Evolutionary conservation across 2,888 invertebrate genomes (phyloP), one percentile per base, ranked within the genome.

Genomic region (Poecilobothrus nobilitatus): DNA sequence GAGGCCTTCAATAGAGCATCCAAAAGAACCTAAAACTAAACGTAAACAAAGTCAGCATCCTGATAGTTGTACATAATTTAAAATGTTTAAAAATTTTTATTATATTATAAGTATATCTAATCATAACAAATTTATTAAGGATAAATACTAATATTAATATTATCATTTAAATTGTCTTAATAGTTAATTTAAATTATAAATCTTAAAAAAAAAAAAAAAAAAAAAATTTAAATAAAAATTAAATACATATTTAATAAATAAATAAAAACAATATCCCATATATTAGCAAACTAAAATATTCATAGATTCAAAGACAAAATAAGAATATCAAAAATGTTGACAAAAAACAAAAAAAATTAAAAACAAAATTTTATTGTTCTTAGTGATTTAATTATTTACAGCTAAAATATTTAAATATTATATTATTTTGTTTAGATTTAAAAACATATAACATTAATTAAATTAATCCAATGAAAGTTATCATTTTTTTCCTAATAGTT

Each of bases 31-130:
- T 75, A 82, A 81, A 76, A 76, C 80, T 71, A 82, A 82, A 77
- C 79, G 82, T 76, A 82, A 82, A 77, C 87, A 89, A 79, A 89
- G 89, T 82, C 90, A 90, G 79, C 89, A 90, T 83, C 89, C 90
- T 72, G 82, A 82, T 78, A 82, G 80, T 79, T 81, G 81, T 81
- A 81, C 81, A 81, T 81, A 81, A 78, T 78, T 71, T 68, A 71
- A 66, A 67, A 65, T 61, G 67, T 70, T 67, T 22, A n/a, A 61
- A 75, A 74, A 69, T 71, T 69, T 71, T 67, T 70, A 72, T 72
- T 71, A 72, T 72, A 72, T 71, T 70, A 70, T 72, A 71, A 72
- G 70, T 71, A 73, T 71, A 72, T 72, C 70, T 72, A 72, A 73
- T 71, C 70, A 67, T 69, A 71, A 71, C 72, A 70, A 70, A 70